Evolutionary conservation across 2,888 invertebrate genomes (phyloP).

Genomic region (Cantharis rufa): DNA sequence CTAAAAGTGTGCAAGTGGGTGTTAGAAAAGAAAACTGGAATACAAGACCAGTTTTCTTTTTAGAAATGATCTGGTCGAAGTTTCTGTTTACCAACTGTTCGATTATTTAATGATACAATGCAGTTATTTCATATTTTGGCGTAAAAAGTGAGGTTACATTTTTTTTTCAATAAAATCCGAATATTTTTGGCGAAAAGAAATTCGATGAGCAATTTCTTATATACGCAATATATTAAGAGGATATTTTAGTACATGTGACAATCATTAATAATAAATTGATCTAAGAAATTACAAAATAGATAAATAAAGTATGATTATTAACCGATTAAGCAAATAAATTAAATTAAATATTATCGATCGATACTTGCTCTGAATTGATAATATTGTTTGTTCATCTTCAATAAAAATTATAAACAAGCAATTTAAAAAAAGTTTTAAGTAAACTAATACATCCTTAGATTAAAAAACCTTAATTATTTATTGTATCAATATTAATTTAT

Average conservation of each 20-base stretch:
- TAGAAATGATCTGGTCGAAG: background rate
- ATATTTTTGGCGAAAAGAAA: background rate
- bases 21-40: background rate
- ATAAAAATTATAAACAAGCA: slow-evolving; percentile 24
- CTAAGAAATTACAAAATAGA: slow-evolving; percentile 21
- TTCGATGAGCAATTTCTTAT: background rate
- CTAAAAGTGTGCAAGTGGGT: background rate
- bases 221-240: background rate
- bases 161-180: too few relatives aligned
- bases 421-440: slow-evolving; percentile 12
- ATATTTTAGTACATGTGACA: background rate
- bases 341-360: slow-evolving; percentile 35
- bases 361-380: slow-evolving; percentile 40
- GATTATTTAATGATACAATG: background rate
- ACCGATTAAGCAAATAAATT: slow-evolving; percentile 38
- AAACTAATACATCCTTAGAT: slow-evolving; percentile 6
- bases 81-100: background rate
- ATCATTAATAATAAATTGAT: background rate
- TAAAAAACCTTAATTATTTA: background rate
- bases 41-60: background rate
- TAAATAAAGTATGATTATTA: slow-evolving; percentile 25
- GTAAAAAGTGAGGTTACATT: too few relatives aligned
- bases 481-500: background rate
- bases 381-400: slow-evolving; percentile 35
- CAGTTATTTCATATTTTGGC: background rate